Evolutionary conservation across 30 jellyfish, hydroid and myxozoan species (phyloP).

Genomic region (Haliclystus octoradiatus): DNA sequence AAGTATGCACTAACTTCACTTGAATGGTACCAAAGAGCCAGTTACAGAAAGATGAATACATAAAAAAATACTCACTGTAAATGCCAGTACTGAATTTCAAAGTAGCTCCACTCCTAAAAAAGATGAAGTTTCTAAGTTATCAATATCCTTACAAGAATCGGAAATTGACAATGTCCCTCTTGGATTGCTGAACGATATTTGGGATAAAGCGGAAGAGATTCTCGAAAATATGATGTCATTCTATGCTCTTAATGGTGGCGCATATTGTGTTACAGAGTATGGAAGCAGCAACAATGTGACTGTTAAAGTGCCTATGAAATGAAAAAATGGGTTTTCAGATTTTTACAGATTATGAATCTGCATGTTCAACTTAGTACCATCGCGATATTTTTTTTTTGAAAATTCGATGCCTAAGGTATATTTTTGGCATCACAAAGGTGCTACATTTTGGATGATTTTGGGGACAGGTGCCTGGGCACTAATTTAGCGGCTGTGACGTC

Average conservation of each 20-base stretch:
- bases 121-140: too few species aligned
- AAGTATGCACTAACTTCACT: conserved; percentile 10
- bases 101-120: conserved; percentile 3
- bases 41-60: conserved; percentile 1
- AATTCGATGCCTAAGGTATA: too few species aligned
- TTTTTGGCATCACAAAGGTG: too few species aligned
- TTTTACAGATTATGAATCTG: too few species aligned
- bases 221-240: too few species aligned
- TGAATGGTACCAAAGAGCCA: conserved; percentile 1
- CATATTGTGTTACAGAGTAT: conserved; percentile 14
- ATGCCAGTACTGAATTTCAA: not conserved
- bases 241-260: conserved; percentile 8
- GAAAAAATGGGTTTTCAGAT: too few species aligned
- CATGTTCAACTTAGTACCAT: too few species aligned
- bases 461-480: too few species aligned
- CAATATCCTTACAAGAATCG: conserved; percentile 12
- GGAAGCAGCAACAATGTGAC: conserved; percentile 5
- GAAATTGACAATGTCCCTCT: conserved; percentile 7
- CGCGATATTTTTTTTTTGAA: too few species aligned
- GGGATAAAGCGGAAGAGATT: conserved; percentile 12
- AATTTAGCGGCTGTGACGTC: too few species aligned
- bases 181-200: conserved; percentile 1
- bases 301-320: too few species aligned
- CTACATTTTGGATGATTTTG: too few species aligned
- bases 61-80: not conserved